Evolutionary conservation across 1,140 invertebrate genomes (phyloP), one percentile per base, ranked within the genome.

Genomic region (Drosophila carrolli): DNA sequence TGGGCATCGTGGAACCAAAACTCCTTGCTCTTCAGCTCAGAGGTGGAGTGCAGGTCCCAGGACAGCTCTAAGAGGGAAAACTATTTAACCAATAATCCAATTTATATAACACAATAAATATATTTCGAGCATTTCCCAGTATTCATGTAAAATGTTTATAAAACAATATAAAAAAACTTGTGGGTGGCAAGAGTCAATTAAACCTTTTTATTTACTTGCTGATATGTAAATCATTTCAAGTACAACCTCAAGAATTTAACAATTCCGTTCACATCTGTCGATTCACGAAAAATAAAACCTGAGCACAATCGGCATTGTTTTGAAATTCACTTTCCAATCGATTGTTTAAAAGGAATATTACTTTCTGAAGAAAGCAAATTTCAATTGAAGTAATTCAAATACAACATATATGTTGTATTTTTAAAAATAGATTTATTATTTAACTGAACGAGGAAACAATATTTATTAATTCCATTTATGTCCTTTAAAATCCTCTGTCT

Each of bases 1-100:
- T 91, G 85, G 1, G 81, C 90, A 62, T 91, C 84, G 6, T 82
- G 61, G 6, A 86, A 81, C 90, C 90, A 91, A 53, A 91, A 85
- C n/a, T 85, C 65, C 32, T 82, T 85, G 43, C 58, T 57, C 40
- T 83, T 90, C 0, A 90, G 51, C n/a, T 80, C 65, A 2, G 54
- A 43, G 2, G 47, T 58, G 4, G 75, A 65, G 4, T 41, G 55
- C 2, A 90, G 50, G 44, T 90, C 75, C 78, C 78, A 86, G 7
- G 62, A 55, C 3, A 48, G 51, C 50, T 82, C 86, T 88, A 37
- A 38, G 61, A 44, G 8, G 16, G 5, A 8, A 56, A 2, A 6
- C 29, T 7, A 32, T 32, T 32, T 32, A 32, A 32, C 29, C 29
- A 32, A 8, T 32, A 1, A 32, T 8, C 6, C 1, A 32, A 32